These are phyloP conservation scores for Spatula versicolor DNA, from an alignment of 2,797 vertebrate genomes.

Conservation along the genomic window DNA sequence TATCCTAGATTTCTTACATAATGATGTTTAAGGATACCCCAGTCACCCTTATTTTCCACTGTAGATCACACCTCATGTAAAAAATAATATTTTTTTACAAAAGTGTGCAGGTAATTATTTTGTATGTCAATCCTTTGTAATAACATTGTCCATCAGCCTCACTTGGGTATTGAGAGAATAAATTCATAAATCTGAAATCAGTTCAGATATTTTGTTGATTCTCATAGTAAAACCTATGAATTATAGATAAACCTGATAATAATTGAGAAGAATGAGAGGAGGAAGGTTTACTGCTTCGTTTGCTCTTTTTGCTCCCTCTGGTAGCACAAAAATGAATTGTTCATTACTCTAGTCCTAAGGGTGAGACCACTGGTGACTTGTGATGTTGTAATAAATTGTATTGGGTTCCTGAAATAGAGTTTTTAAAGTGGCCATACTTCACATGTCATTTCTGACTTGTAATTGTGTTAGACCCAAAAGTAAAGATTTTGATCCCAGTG, in stretches of 20 bases:
- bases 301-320: conserved; percentile 18
- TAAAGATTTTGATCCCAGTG: background rate
- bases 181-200: conserved; percentile 37
- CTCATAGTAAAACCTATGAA: conserved; percentile 10
- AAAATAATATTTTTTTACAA: background rate
- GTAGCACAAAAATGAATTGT: conserved; percentile 1
- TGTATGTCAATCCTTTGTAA: background rate
- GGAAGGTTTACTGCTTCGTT: conserved; percentile 25
- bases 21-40: background rate
- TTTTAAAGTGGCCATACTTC: background rate
- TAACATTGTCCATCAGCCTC: background rate
- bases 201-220: conserved; percentile 24
- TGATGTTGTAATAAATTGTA: conserved; percentile 22
- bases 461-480: background rate
- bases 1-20: background rate
- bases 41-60: background rate
- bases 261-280: background rate
- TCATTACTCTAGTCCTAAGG: conserved; percentile 8
- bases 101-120: background rate
- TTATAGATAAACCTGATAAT: conserved; percentile 41
- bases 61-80: background rate
- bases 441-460: background rate
- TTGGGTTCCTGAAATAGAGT: background rate
- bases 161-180: conserved; percentile 7
- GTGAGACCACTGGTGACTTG: conserved; percentile 12